Evolutionary conservation across 1,140 invertebrate species (phyloP).

Genomic region (Drosophila mauritiana): DNA sequence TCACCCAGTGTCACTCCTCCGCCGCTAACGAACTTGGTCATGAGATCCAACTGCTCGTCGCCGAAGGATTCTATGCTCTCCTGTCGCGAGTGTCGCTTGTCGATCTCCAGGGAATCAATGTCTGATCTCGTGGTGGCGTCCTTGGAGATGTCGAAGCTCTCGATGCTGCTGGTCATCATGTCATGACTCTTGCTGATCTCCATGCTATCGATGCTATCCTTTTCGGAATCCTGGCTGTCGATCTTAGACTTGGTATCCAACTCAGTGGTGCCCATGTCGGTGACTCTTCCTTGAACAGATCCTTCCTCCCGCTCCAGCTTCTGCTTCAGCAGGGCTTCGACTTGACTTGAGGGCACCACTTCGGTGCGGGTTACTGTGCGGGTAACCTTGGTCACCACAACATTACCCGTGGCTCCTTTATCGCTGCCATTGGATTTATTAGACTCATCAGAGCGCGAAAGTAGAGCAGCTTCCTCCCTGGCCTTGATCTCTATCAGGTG

Average conservation of each 20-base stretch:
- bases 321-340: constrained; percentile 75
- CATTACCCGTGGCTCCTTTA: constrained; percentile 72
- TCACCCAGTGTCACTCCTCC: constrained; percentile 83
- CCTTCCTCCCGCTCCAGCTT: constrained; percentile 72
- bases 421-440: constrained; percentile 86
- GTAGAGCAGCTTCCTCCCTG: constrained; percentile 93
- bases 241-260: constrained; percentile 79
- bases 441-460: constrained; percentile 87
- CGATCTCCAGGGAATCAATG: constrained; percentile 80
- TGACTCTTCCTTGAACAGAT: constrained; percentile 82
- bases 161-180: constrained; percentile 87
- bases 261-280: constrained; percentile 85
- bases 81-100: constrained; percentile 85
- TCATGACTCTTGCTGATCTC: constrained; percentile 86
- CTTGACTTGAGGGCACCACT: constrained; percentile 85
- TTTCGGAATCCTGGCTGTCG: constrained; percentile 75
- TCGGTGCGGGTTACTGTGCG: constrained; percentile 85
- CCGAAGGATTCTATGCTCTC: constrained; percentile 86
- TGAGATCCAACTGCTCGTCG: constrained; percentile 84
- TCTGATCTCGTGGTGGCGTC: constrained; percentile 78
- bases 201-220: constrained; percentile 87
- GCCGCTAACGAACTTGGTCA: constrained; percentile 73
- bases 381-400: constrained; percentile 68
- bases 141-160: constrained; percentile 87
- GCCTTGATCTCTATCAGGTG: constrained; percentile 92